Evolutionary conservation across 2,797 vertebrate genomes (phyloP).

Genomic region (Gallinago nigripennis): DNA sequence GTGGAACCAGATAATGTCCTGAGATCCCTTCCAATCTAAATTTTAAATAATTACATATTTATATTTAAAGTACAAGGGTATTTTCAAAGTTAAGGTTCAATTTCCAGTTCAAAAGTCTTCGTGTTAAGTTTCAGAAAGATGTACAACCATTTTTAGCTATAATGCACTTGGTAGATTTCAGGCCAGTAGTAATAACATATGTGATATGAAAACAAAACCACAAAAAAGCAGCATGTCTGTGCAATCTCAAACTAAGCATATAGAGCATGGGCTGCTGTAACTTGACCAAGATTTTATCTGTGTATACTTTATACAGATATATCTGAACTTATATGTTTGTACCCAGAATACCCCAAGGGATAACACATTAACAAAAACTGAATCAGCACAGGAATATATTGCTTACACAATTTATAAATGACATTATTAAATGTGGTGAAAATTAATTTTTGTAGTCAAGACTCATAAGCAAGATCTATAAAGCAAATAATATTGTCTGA

Average conservation of each 20-base stretch:
- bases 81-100: neutral
- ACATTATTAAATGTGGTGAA: conserved; percentile 21
- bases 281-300: neutral
- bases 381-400: neutral
- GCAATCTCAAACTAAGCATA: neutral
- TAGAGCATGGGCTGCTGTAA: neutral
- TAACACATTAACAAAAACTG: neutral
- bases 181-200: neutral
- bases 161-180: neutral
- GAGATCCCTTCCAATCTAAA: neutral
- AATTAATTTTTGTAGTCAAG: conserved; percentile 23
- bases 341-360: neutral
- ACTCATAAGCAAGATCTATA: neutral
- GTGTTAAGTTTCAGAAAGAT: neutral
- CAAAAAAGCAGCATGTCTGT: neutral
- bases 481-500: neutral
- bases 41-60: neutral
- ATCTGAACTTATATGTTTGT: neutral
- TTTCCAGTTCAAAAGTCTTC: neutral
- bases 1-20: neutral
- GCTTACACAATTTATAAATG: conserved; percentile 11
- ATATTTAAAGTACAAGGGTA: neutral
- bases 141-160: neutral
- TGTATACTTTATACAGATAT: neutral
- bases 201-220: neutral